These are phyloP conservation scores for Drosophila suboccidentalis DNA, from an alignment of 2,888 invertebrate species.

Conservation along the genomic window DNA sequence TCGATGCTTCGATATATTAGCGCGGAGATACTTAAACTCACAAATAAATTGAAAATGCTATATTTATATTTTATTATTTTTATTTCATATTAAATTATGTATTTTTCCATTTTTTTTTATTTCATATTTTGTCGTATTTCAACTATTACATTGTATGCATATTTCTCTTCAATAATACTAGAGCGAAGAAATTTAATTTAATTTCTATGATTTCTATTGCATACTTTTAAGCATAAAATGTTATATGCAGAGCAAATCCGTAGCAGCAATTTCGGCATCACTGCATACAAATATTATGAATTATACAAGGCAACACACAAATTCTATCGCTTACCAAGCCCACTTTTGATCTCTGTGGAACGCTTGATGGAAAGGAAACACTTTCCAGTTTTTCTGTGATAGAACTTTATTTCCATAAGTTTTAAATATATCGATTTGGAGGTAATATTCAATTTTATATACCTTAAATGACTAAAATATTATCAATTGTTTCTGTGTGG, in stretches of 20 bases:
- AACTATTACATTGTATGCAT: background rate
- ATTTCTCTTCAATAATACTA: no score
- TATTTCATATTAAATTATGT: background rate
- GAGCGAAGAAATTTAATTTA: no score
- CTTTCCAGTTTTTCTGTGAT: no score
- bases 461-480: no score
- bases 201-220: background rate
- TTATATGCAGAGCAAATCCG: background rate
- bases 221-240: background rate
- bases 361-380: no score
- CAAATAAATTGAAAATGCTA: background rate
- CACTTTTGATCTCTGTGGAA: no score
- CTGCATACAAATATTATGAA: background rate
- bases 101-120: background rate
- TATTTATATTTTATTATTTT: background rate
- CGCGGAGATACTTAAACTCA: background rate
- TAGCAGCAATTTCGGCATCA: background rate
- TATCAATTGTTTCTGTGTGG: constrained; percentile 9
- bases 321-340: no score
- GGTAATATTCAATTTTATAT: no score
- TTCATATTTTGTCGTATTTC: no score
- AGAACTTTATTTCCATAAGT: no score
- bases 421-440: no score
- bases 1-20: background rate
- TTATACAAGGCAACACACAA: no score